Percentiles rank a stretch among this genome's conserved stretches.
These are phyloP conservation scores for Zeugodacus cucurbitae DNA, from an alignment of 1,140 invertebrate species.

Conservation along the genomic window DNA sequence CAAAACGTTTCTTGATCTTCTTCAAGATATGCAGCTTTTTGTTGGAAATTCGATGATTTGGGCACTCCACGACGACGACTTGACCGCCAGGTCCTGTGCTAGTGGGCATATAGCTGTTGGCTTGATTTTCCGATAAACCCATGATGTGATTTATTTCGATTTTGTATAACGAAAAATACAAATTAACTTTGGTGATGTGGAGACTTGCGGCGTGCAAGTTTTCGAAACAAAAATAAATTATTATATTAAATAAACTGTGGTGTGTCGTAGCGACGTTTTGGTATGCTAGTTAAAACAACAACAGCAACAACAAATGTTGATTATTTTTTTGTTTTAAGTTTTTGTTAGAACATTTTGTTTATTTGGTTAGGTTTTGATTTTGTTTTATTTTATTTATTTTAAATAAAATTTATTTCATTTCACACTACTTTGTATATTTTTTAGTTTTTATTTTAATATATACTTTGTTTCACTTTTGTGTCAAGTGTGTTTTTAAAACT, in stretches of 20 bases:
- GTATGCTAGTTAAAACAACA: slow-evolving; percentile 2
- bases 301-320: background rate
- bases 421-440: background rate
- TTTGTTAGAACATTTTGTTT: slow-evolving; percentile 20
- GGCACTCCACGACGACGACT: slow-evolving; percentile 47
- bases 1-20: slow-evolving; percentile 69
- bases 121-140: slow-evolving; percentile 61
- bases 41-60: slow-evolving; percentile 53
- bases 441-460: background rate
- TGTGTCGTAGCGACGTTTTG: slow-evolving; percentile 6
- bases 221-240: slow-evolving; percentile 5
- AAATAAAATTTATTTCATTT: background rate
- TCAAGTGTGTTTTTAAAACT: background rate
- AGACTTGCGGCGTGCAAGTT: background rate
- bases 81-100: slow-evolving; percentile 51
- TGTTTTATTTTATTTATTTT: background rate
- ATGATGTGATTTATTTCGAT: slow-evolving; percentile 44
- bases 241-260: background rate
- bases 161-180: background rate
- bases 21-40: slow-evolving; percentile 70
- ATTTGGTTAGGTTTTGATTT: background rate
- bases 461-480: background rate
- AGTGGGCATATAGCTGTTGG: slow-evolving; percentile 59
- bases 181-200: slow-evolving; percentile 12
- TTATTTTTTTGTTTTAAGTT: background rate